Evolutionary conservation across 2,888 invertebrate species (phyloP), one percentile per base, ranked within the genome.

Genomic region (Chalcosyrphus nemorum): DNA sequence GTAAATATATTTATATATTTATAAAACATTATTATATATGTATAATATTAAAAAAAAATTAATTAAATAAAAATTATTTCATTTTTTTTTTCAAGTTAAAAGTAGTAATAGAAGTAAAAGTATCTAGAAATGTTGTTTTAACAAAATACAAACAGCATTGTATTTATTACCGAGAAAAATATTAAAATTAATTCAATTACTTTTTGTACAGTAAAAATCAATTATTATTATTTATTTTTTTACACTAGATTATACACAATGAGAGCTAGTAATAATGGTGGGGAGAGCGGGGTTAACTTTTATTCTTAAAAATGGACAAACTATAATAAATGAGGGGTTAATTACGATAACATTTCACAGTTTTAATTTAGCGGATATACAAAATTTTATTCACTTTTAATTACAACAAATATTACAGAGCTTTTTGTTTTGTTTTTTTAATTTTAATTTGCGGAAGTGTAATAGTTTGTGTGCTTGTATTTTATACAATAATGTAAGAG

Each of bases 131-230:
- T 75, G 56, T 75, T 63, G 17, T 27, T 71, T 71, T 72, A 71
- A 74, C 15, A 66, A 66, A 66, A 59, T 45, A 57, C 19, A 72
- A 52, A 52, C 13, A 50, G 9, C 7, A 35, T 72, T 65, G 61
- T 71, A 70, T 54, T 77, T 71, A 65, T 63, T 52, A 81, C 52
- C 65, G 45, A 65, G 47, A 54, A 78, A 77, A 61, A 72, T 32
- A 57, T 56, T 38, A 54, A 68, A 65, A 74, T 66, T 70, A 77
- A 85, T 85, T 85, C 85, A 85, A 85, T 85, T 85, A 85, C 85
- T 85, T 85, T 85, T 85, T 85, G 85, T 85, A 85, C 81, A 85
- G 68, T 71, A 70, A 82, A 75, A 75, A 65, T n/a, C n/a, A n/a
- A n/a, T n/a, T 11, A 13, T 17, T 54, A 5, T 52, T 41, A 13